These are phyloP conservation scores for Cantharis rustica DNA, from an alignment of 2,888 invertebrate genomes.

Conservation along the genomic window DNA sequence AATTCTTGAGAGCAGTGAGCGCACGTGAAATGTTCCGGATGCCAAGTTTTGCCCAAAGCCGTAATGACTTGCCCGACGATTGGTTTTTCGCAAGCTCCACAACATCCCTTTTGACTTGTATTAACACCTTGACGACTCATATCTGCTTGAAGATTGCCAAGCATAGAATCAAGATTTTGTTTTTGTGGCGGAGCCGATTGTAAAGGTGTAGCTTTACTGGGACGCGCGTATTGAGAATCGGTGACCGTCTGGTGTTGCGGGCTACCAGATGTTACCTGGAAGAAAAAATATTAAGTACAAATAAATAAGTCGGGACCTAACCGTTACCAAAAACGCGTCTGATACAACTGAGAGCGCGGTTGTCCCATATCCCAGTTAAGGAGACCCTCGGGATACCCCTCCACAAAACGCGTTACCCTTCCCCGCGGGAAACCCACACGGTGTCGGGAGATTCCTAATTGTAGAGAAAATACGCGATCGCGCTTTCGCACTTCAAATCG, in stretches of 20 bases:
- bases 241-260: slow-evolving; percentile 70
- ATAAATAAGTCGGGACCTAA: neutral
- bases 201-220: slow-evolving; percentile 58
- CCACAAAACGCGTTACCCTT: slow-evolving; percentile 3
- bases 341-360: slow-evolving; percentile 21
- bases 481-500: neutral
- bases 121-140: slow-evolving; percentile 99
- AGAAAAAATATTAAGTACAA: slow-evolving; percentile 23
- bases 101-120: slow-evolving; percentile 98
- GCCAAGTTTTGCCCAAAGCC: slow-evolving; percentile 98
- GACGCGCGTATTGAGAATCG: slow-evolving; percentile 73
- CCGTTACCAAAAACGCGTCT: slow-evolving; percentile 18
- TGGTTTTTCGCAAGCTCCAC: slow-evolving; percentile 98
- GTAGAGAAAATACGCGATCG: neutral
- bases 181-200: slow-evolving; percentile 52
- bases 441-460: neutral
- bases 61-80: slow-evolving; percentile 99
- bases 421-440: slow-evolving; percentile 23
- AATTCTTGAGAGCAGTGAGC: slow-evolving; percentile 96
- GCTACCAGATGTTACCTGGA: slow-evolving; percentile 66
- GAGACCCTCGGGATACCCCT: slow-evolving; percentile 40
- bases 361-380: slow-evolving; percentile 31
- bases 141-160: slow-evolving; percentile 92
- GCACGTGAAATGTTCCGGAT: slow-evolving; percentile 98
- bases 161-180: slow-evolving; percentile 73